Percentiles rank a stretch among this genome's conserved stretches.
These are phyloP conservation scores for Pararge aegeria DNA, from an alignment of 1,140 invertebrate genomes.

Conservation along the genomic window DNA sequence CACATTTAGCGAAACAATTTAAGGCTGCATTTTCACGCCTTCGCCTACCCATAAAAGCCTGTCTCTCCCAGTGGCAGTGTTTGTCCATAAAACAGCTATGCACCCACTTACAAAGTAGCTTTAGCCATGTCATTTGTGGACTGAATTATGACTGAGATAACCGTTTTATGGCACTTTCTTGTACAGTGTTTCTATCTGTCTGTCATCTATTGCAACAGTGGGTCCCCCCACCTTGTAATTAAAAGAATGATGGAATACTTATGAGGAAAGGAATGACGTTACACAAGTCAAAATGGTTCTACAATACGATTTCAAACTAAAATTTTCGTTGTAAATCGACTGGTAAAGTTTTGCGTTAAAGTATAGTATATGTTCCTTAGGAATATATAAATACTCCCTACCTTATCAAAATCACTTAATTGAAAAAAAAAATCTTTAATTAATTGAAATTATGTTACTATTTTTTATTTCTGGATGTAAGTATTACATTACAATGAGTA, in stretches of 20 bases:
- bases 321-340: no score
- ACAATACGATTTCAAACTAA: no score
- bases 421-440: no score
- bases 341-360: no score
- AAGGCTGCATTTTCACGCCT: conserved; percentile 2
- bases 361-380: no score
- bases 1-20: background rate
- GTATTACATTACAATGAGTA: no score
- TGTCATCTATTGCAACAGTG: conserved; percentile 11
- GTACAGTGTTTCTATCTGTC: background rate
- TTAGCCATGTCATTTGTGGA: conserved; percentile 21
- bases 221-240: background rate
- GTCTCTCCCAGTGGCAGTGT: conserved; percentile 5
- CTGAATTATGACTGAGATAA: conserved; percentile 41
- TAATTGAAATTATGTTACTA: no score
- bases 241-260: background rate
- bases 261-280: no score
- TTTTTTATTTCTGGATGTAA: no score
- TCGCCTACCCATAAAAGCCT: conserved; percentile 9
- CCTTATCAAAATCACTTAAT: no score
- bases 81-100: conserved; percentile 22
- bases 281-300: no score
- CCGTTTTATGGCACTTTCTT: conserved; percentile 33
- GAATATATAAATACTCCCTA: no score
- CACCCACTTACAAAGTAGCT: conserved; percentile 31